Base-by-base conservation (phyloP, 1,140 invertebrate species). In the Philaenus spumarius region DNA sequence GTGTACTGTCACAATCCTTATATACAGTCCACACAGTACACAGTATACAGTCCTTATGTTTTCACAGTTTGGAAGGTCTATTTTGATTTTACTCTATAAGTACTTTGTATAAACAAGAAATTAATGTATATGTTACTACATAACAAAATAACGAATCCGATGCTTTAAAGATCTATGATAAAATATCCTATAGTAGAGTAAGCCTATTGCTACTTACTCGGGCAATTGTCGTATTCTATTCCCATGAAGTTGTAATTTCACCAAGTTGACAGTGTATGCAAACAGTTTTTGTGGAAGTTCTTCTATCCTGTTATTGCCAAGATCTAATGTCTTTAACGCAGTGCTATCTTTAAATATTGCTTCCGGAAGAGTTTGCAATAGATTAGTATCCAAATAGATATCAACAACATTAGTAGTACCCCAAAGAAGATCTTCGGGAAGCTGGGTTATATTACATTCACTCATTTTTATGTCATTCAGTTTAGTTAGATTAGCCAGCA, bases 341-440 rank as follows among this genome's bases (percentile, higher is more conserved):
- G 66, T 69, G 66, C 81, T 75, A 63, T 82, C 77, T 50, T 75
- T 72, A 58, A 87, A 80, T 17, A 82, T 65, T 14, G 72, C 66
- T 34, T 73, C 70, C 2, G 80, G 79, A 24, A 87, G 59, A 19
- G 66, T 69, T 39, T 52, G 67, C 9, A 87, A 67, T 26, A 71
- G 68, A 64, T 87, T 87, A 24, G 72, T 69, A 22, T 73, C 67
- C 26, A 87, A 65, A 23, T 73, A 76, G 57, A 86, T 72, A 63
- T 77, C 79, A 2, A 67, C 74, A 43, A 87, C 68, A 3, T 69
- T 66, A 0, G 66, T 62, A 0, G 80, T 83, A 54, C 78, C 76
- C 37, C 69, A 72, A 55, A 87, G 78, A 9, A 85, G 60, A 62
- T 84, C 74, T 20, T 73, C 71, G 0, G 83, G 78, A 30, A 87